phyloP scores from a whole-genome alignment of 2,797 vertebrate species.

The Sciurus vulgaris region DNA sequence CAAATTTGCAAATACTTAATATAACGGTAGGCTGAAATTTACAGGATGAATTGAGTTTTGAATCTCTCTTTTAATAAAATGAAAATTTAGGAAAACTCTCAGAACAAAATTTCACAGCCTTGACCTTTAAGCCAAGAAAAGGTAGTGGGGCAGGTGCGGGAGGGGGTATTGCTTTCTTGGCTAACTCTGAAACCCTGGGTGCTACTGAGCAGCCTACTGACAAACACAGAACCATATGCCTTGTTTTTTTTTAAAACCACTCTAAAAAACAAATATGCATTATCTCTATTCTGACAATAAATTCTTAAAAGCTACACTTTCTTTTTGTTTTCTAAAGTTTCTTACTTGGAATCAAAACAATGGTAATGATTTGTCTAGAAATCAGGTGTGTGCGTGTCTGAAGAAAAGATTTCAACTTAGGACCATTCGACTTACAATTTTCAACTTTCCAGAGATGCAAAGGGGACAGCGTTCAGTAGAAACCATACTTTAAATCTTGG shows the following conservation, averaged over 20 bases:
- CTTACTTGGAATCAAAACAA: not conserved
- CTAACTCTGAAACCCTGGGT: slow-evolving; percentile 38
- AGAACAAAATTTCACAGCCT: slow-evolving; percentile 3
- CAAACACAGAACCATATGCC: not conserved
- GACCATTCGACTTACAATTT: not conserved
- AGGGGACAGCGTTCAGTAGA: not conserved
- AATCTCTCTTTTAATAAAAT: slow-evolving; percentile 27
- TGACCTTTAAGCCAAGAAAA: not conserved
- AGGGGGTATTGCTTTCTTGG: not conserved
- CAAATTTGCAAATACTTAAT: slow-evolving; percentile 7
- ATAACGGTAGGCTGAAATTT: slow-evolving; percentile 38
- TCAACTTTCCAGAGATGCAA: not conserved
- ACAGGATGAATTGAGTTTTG: slow-evolving; percentile 7
- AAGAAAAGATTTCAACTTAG: not conserved
- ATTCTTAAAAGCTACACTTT: not conserved
- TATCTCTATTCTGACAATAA: slow-evolving; percentile 49
- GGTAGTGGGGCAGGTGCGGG: too few relatives aligned
- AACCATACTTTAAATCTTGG: not conserved
- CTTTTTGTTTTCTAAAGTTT: slow-evolving; percentile 15
- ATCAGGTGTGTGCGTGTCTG: not conserved
- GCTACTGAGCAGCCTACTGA: not conserved
- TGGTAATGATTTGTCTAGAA: not conserved
- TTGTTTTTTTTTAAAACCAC: not conserved
- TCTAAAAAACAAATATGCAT: slow-evolving; percentile 23
- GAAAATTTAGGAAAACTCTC: slow-evolving; percentile 45